Percentiles rank a stretch among this genome's conserved stretches.
Evolutionary conservation across 64 coral and sea anemone genomes (phyloP).

Genomic region (Exaiptasia diaphana): DNA sequence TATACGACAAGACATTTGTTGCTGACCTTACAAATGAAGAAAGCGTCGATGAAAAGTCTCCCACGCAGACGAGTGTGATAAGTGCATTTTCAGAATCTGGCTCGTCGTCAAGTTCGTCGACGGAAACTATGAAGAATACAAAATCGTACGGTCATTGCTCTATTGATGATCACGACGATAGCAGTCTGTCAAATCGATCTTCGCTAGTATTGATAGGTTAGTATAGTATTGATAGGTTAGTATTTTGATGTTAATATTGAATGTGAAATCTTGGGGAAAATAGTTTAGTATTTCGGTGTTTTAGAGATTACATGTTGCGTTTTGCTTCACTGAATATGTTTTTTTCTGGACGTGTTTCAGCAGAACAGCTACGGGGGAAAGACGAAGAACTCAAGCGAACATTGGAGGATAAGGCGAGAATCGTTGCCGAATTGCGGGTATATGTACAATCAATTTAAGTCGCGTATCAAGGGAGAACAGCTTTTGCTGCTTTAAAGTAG

Average conservation of each 20-base stretch:
- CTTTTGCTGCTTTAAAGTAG: no score
- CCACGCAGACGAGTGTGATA: constrained; percentile 22
- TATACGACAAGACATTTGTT: constrained; percentile 12
- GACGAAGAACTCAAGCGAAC: constrained; percentile 78
- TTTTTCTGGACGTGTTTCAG: neutral
- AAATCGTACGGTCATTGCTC: constrained; percentile 11
- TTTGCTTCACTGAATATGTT: no score
- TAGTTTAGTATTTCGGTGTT: no score
- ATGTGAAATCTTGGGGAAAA: no score
- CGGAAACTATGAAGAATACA: constrained; percentile 52
- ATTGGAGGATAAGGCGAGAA: constrained; percentile 80
- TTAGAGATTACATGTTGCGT: no score
- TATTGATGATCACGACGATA: constrained; percentile 44
- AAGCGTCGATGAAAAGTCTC: constrained; percentile 59
- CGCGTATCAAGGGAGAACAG: neutral
- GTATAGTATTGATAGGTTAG: neutral
- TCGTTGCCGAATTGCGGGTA: constrained; percentile 80
- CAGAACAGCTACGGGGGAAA: constrained; percentile 79
- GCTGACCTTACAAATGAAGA: constrained; percentile 60
- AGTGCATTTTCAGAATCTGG: constrained; percentile 22
- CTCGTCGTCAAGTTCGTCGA: constrained; percentile 40
- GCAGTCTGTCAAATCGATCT: constrained; percentile 20
- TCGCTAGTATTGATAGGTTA: constrained; percentile 42
- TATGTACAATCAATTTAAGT: no score
- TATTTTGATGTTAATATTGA: no score